Base-by-base conservation (phyloP, 2,797 vertebrate genomes). In the Myotis findleyi region DNA sequence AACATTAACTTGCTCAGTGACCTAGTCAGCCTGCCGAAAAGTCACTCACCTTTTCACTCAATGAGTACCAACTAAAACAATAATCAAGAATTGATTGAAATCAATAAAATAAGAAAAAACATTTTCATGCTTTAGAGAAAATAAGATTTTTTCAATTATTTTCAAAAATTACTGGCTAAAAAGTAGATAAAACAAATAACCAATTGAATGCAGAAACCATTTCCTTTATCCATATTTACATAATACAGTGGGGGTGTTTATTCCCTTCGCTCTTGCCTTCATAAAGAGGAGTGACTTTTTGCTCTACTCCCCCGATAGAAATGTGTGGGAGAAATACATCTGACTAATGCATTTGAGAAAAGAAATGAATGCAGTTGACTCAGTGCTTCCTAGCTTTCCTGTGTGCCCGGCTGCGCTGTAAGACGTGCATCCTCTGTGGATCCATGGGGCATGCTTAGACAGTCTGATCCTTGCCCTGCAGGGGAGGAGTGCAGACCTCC, bases 271-370 rank as follows among this genome's bases (percentile, higher is more conserved):
- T 71, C 33, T 80, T 41, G 62, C 27, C 47, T 84, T 75, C 93
- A 76, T 77, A 75, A 73, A 93, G 90, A 93, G 17, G 13, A 94
- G 5, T 49, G 30, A 62, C 6, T 96, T 79, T 80, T 66, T 69
- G 38, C 14, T 87, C 14, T 20, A 51, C 57, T 93, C 36, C n/a
- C 66, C 68, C 80, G 84, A 80, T 62, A 95, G 69, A 88, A 89
- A 76, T 49, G 55, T 79, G 91, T 96, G 93, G 95, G 92, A 93
- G 89, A 95, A 76, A 82, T 41, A 55, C 49, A 83, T 94, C 71
- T 96, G 97, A 97, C 92, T 92, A 96, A 93, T 69, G 21, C 9
- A n/a, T 81, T 95, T 62, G 93, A 93, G 92, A 90, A 88, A 96
- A 97, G 68, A 80, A 92, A 71, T 11, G 12, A 69, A 20, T 87